phyloP scores from a whole-genome alignment of 2,888 invertebrate species.

The Dryobota labecula region DNA sequence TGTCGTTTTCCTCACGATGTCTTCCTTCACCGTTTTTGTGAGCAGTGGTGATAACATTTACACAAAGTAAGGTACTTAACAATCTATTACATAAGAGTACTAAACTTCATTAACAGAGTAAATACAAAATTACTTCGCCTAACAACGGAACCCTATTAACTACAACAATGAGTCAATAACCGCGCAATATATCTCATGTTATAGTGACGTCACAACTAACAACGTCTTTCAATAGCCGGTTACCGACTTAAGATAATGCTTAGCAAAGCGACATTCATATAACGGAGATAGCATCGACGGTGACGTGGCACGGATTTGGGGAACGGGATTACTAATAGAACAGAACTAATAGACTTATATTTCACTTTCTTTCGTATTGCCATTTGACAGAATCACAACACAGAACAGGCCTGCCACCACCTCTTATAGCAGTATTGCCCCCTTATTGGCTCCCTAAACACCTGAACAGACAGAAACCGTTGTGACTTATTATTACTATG shows the following conservation, averaged over 20 bases:
- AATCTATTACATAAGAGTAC: background rate
- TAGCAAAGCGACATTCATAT: constrained; percentile 58
- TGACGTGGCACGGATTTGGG: constrained; percentile 34
- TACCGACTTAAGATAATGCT: constrained; percentile 53
- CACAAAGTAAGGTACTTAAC: too few species aligned
- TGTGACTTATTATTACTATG: too few species aligned
- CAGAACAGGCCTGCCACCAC: too few species aligned
- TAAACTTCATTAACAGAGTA: constrained; percentile 4
- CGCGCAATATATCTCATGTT: constrained; percentile 12
- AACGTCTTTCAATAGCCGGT: constrained; percentile 51
- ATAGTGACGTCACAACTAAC: constrained; percentile 23
- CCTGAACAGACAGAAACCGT: too few species aligned
- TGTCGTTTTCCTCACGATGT: too few species aligned
- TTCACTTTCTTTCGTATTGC: background rate
- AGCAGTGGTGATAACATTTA: too few species aligned
- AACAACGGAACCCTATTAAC: constrained; percentile 11
- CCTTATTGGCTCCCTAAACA: too few species aligned
- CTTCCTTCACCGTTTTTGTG: too few species aligned
- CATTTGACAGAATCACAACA: too few species aligned
- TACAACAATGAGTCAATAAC: constrained; percentile 26
- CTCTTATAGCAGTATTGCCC: too few species aligned
- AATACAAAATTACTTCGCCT: background rate
- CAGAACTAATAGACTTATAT: background rate
- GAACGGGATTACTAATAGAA: background rate
- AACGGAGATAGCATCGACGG: constrained; percentile 55